phyloP scores from a whole-genome alignment of 2,888 invertebrate species.

The Saturnia pavonia region DNA sequence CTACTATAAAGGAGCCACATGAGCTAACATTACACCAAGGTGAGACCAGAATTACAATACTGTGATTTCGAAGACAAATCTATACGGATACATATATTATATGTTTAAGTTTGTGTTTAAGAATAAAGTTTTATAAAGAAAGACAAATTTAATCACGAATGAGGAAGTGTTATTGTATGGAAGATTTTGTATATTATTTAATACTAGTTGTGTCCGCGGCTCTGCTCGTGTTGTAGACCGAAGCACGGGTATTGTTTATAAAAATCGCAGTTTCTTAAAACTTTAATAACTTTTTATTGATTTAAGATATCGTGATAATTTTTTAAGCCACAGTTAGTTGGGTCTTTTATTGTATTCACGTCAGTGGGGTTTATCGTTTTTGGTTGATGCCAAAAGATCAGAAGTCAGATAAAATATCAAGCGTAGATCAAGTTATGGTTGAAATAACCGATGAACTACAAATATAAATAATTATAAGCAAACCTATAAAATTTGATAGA shows the following conservation, averaged over 20 bases:
- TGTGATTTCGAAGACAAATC: conserved; percentile 46
- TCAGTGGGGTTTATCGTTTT: neutral
- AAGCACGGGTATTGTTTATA: too few species aligned
- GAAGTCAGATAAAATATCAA: neutral
- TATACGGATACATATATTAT: conserved; percentile 32
- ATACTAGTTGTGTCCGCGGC: too few species aligned
- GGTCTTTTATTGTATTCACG: too few species aligned
- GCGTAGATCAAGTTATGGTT: neutral
- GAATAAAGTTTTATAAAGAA: conserved; percentile 29
- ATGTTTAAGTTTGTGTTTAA: conserved; percentile 20
- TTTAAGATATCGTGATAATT: too few species aligned
- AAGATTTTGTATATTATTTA: too few species aligned
- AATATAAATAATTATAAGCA: too few species aligned
- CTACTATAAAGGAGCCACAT: conserved; percentile 55
- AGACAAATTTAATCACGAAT: conserved; percentile 39
- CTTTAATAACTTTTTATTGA: too few species aligned
- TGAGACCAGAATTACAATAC: conserved; percentile 45
- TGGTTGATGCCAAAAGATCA: neutral
- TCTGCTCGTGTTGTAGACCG: too few species aligned
- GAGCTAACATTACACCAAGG: conserved; percentile 63
- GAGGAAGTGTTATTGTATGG: conserved; percentile 28
- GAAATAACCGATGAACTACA: neutral
- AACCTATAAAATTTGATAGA: too few species aligned
- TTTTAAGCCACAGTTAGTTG: neutral
- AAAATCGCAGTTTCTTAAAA: too few species aligned